Base-by-base conservation (phyloP, 1,140 invertebrate genomes). In the Drosophila novamexicana region DNA sequence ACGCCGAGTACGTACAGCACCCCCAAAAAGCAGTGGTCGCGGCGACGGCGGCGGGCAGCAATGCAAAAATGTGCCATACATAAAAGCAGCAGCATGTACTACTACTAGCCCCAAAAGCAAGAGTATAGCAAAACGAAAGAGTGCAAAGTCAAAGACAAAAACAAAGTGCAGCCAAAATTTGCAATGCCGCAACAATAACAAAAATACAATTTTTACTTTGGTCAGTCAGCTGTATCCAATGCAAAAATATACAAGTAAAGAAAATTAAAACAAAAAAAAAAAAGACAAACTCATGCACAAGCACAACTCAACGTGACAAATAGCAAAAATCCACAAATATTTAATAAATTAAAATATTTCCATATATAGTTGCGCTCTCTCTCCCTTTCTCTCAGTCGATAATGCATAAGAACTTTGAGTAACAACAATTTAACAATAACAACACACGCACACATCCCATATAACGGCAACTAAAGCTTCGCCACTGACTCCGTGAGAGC, bases 1-100 rank as follows among this genome's bases (percentile, higher is more conserved):
- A 74, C 42, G 57, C 18, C 47, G 57, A 66, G 40, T 32, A 65
- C 68, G 79, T 81, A 81, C 79, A 81, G 79, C 79, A 81, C 79
- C 79, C 79, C 79, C 79, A 64, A 81, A 81, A 53, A 42, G 62
- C 49, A 53, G 49, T 14, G 49, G 22, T 52, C 14, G 52, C 53
- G 9, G 37, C 58, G 47, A 10, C 57, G 10, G 29, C 64, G 14
- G 57, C 49, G 9, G 47, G 34, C 45, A 34, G 57, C 57, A 65
- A 65, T 66, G 63, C 63, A 67, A 73, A 73, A 73, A 73, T 73
- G 63, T 67, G 71, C 71, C 71, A 74, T 59, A 74, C 34, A 74
- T 49, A 50, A 74, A 62, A 54, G 14, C 65, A 75, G 40, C 52
- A 61, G 63, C 42, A 49, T 49, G 53, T 58, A 53, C 37, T 42